Evolutionary conservation across 2,113 vertebrate genomes (phyloP).

Genomic region (Phodopus roborovskii): DNA sequence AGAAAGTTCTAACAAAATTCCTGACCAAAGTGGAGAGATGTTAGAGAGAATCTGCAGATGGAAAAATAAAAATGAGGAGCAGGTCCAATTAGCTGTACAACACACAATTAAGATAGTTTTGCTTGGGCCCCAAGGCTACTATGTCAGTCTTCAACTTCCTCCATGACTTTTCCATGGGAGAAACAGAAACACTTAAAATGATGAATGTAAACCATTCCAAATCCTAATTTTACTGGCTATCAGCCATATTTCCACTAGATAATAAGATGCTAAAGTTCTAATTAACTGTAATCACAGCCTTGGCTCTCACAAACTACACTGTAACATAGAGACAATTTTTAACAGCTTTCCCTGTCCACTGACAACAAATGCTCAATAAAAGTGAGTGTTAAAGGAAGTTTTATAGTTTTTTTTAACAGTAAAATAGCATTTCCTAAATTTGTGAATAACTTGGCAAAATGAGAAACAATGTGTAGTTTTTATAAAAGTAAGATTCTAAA

Average conservation of each 20-base stretch:
- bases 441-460: not conserved
- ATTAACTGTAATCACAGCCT: not conserved
- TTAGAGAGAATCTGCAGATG: not conserved
- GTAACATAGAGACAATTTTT: not conserved
- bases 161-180: not conserved
- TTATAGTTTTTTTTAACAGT: constrained; percentile 27
- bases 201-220: not conserved
- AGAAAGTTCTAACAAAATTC: constrained; percentile 9
- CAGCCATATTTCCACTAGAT: not conserved
- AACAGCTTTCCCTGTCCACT: constrained; percentile 20
- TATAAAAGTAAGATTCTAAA: constrained; percentile 42
- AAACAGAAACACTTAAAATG: not conserved
- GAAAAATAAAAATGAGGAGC: not conserved
- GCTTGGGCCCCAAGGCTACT: not conserved
- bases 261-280: not conserved
- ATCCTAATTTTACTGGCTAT: not conserved
- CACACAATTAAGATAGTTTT: not conserved
- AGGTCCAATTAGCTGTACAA: not conserved
- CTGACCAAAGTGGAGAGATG: not conserved
- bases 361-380: constrained; percentile 43
- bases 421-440: constrained; percentile 19
- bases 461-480: constrained; percentile 4
- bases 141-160: not conserved
- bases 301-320: not conserved
- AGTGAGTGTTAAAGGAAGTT: not conserved